phyloP scores from a whole-genome alignment of 35 echinoderm and acorn worm genomes.

The Apostichopus japonicus region DNA sequence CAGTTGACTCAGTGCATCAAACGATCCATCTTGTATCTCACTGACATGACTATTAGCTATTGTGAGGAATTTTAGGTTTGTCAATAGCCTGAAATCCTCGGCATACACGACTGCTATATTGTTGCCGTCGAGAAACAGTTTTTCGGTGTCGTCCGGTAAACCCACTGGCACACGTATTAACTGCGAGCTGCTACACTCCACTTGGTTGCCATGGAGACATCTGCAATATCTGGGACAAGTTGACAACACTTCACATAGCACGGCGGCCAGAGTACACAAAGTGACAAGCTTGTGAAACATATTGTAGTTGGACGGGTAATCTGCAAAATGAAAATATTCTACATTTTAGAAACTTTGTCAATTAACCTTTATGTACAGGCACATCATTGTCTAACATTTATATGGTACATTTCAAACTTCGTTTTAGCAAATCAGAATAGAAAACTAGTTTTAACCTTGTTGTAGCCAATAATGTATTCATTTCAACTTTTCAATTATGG shows the following conservation, averaged over 20 bases:
- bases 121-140: constrained; percentile 36
- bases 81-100: constrained; percentile 29
- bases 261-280: not conserved
- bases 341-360: no score
- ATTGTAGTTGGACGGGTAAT: not conserved
- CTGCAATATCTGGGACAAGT: constrained; percentile 29
- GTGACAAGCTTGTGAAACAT: not conserved
- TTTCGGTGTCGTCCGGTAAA: constrained; percentile 26
- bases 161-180: constrained; percentile 26
- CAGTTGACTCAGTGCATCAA: constrained; percentile 3
- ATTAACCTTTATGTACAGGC: no score
- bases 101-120: constrained; percentile 40
- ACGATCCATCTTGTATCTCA: constrained; percentile 37
- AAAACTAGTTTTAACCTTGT: no score
- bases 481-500: no score
- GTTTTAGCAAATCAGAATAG: no score
- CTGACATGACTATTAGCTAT: constrained; percentile 41
- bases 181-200: constrained; percentile 40
- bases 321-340: not conserved
- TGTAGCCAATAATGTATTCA: no score
- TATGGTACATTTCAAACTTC: no score
- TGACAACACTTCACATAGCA: not conserved
- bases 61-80: constrained; percentile 30
- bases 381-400: no score
- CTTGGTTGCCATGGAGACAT: constrained; percentile 44